Conservation (phyloP, 2,113 vertebrate species). For the Chiloscyllium plagiosum region DNA sequence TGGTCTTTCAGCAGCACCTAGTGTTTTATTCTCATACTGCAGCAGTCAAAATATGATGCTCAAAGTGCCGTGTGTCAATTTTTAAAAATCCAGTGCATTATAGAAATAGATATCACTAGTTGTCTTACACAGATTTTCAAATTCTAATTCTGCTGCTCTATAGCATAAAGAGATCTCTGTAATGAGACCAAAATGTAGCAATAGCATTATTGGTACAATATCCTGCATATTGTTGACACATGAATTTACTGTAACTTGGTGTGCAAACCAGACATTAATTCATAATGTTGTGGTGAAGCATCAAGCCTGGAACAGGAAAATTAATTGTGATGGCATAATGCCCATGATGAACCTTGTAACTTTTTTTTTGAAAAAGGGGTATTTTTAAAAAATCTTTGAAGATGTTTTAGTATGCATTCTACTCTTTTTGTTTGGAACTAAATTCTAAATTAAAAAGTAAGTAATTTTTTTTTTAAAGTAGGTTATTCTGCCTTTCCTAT, state of each 20-base stretch:
- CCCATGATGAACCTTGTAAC: background rate
- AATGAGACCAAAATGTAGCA: background rate
- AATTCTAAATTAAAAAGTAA: background rate
- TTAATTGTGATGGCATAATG: background rate
- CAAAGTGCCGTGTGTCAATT: background rate
- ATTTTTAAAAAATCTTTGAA: background rate
- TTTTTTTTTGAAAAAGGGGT: background rate
- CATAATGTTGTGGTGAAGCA: background rate
- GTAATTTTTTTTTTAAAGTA: background rate
- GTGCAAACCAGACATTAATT: background rate
- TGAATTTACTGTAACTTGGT: background rate
- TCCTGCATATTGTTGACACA: background rate
- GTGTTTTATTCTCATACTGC: constrained; percentile 51
- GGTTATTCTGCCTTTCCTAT: background rate
- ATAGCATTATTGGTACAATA: background rate
- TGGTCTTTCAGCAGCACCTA: constrained; percentile 65
- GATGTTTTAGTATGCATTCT: background rate
- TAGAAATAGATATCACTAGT: background rate
- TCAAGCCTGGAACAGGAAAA: background rate
- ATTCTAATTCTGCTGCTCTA: background rate
- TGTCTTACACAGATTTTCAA: background rate
- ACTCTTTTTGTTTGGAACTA: background rate
- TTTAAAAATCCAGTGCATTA: background rate
- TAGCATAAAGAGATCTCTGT: background rate
- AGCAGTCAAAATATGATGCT: constrained; percentile 21